Base-by-base conservation (phyloP, 2,797 vertebrate species). In the Protosalanx chinensis region DNA sequence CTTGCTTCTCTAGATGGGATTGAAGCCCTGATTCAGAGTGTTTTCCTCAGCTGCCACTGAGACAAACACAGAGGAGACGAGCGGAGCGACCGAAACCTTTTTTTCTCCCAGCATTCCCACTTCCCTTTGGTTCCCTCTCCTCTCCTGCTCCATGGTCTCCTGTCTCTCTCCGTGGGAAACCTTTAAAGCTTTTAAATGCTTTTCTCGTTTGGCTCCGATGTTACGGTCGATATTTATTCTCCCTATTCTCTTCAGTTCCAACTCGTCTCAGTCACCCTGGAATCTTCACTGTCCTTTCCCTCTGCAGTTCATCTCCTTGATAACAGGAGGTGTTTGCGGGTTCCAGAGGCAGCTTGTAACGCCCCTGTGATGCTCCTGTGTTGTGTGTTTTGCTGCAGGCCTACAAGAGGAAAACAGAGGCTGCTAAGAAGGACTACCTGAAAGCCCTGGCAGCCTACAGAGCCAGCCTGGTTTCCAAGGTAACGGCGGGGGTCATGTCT, bases 401-500 rank as follows among this genome's bases (percentile, higher is more conserved):
- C 46, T 99, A 99, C 91, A 99, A 98, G 93, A 96, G 95, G 92
- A 99, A 98, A 95, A 98, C 97, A 15, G 97, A 99, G 92, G 96
- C 97, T 0, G 97, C 97, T 2, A 99, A 99, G 93, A 99, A 99
- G 91, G 97, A 99, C 81, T 99, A 99, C 90, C 94, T 99, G 92
- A 99, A 99, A 92, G 97, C 97, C 77, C 93, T 99, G 89, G 97
- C 97, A 13, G 95, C 97, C 20, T 99, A 98, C 93, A 89, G 97
- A 93, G 97, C 97, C 89, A 98, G 97, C 87, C 95, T 99, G 70
- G 96, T 99, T 93, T 98, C 97, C 93, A 98, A 98, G 97, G 97
- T 98, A 96, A 93, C 86, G 57, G 72, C 67, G 71, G 84, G 87
- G 90, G 75, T 89, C 76, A 92, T 70, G 70, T 91, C 88, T 93